A percentile compares a stretch with the other conserved stretches of the same genome.
Evolutionary conservation across 1,140 invertebrate species (phyloP).

Genomic region (Chelonus insularis): DNA sequence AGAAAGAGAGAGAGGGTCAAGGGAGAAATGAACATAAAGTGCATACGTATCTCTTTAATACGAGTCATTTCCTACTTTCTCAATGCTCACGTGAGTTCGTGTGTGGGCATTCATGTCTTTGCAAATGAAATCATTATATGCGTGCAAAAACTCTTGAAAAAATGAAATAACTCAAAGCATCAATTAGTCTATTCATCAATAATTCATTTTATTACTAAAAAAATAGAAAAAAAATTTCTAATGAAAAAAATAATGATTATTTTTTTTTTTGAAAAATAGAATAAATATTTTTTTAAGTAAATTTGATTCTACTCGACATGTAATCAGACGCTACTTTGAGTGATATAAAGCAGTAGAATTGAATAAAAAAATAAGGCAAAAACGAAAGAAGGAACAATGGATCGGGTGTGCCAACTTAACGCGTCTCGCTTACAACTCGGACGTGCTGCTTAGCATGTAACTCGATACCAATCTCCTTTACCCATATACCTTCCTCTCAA

Average conservation of each 20-base stretch:
- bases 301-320: too few species aligned
- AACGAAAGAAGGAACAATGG: slow-evolving; percentile 30
- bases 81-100: too few species aligned
- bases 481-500: slow-evolving; percentile 12
- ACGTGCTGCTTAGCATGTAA: slow-evolving; percentile 36
- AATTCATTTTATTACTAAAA: too few species aligned
- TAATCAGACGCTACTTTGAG: neutral
- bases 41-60: too few species aligned
- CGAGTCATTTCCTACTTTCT: slow-evolving; percentile 31
- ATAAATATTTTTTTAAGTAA: too few species aligned
- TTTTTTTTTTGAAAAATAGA: neutral
- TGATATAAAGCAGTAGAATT: slow-evolving; percentile 10
- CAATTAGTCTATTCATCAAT: too few species aligned
- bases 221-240: neutral
- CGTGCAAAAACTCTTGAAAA: too few species aligned
- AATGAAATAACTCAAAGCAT: neutral
- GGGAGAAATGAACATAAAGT: too few species aligned
- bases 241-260: neutral
- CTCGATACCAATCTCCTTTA: slow-evolving; percentile 29
- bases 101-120: too few species aligned
- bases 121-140: too few species aligned
- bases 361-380: slow-evolving; percentile 3
- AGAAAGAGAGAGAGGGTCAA: neutral
- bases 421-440: slow-evolving; percentile 34
- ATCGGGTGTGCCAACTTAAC: slow-evolving; percentile 12